A percentile compares a stretch with the other conserved stretches of the same genome.
These are phyloP conservation scores for Choristoneura rosaceana DNA, from an alignment of 2,888 invertebrate species.

Conservation along the genomic window DNA sequence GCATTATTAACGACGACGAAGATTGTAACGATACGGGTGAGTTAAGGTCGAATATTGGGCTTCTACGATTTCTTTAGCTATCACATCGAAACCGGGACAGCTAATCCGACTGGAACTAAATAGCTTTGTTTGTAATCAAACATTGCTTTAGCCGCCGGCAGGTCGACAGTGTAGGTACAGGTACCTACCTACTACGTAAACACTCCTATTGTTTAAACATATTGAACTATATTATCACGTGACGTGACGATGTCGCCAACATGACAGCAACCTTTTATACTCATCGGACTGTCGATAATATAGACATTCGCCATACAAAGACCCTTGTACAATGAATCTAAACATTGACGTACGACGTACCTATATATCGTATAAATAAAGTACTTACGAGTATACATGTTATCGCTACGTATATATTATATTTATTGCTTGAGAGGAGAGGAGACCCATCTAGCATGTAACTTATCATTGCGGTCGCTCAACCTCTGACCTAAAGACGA, in stretches of 20 bases:
- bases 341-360: constrained; percentile 35
- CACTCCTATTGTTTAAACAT: constrained; percentile 30
- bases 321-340: constrained; percentile 20
- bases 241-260: constrained; percentile 11
- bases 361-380: not conserved
- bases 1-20: constrained; percentile 12
- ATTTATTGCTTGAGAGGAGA: not conserved
- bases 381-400: not conserved
- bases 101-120: constrained; percentile 2
- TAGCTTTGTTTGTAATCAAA: constrained; percentile 11
- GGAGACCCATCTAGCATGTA: constrained; percentile 3
- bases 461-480: constrained; percentile 24
- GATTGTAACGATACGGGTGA: not conserved
- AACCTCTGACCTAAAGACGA: constrained; percentile 28
- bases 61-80: not conserved
- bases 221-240: constrained; percentile 18
- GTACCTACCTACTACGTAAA: constrained; percentile 16
- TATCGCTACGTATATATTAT: not conserved
- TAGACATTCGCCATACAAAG: constrained; percentile 39
- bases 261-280: constrained; percentile 15
- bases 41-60: not conserved
- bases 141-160: constrained; percentile 1
- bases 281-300: constrained; percentile 9
- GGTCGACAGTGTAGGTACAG: no score
- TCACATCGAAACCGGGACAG: not conserved